Evolutionary conservation across 2,888 invertebrate genomes (phyloP), one percentile per base, ranked within the genome.

Genomic region (Cetonia aurata): DNA sequence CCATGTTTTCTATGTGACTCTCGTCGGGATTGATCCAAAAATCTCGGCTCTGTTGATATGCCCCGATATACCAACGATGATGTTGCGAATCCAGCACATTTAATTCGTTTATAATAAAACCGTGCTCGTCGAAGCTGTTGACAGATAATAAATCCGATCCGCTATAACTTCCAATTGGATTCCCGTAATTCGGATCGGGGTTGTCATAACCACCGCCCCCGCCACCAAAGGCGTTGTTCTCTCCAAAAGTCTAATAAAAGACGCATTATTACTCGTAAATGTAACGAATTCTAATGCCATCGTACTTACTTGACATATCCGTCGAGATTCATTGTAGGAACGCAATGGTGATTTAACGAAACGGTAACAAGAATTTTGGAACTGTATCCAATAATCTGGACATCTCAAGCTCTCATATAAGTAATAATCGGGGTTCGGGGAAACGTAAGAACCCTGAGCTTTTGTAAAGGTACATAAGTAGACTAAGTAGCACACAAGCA

Each of bases 11-110:
- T 66, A 96, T 85, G 73, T 92, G 92, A 0, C 92, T 89, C n/a
- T 92, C 92, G 83, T 97, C 96, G 78, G 95, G 94, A 82, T 96
- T 96, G 0, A 90, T 85, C 94, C 95, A 96, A 76, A 90, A 91
- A 33, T 92, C 92, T 0, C 91, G 90, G 0, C 90, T 88, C 66
- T 90, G 89, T 80, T 93, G 92, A 69, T 90, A 90, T 0, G 93
- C 92, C 56, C 95, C 94, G 25, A 94, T 90, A 81, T 94, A 96
- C 94, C 96, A 98, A 4, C 90, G 88, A 71, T 93, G 89, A 81
- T 94, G 95, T 76, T 94, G 93, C 12, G 95, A 94, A 84, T 97
- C 96, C 78, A 93, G 87, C 79, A 89, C 86, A 79, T 93, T 90
- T n/a, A 98, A 84, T 80, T 94, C 92, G 74, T 93, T 89, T 6